Conservation (phyloP, 2,888 invertebrate species). For the Leucophenga montana region DNA sequence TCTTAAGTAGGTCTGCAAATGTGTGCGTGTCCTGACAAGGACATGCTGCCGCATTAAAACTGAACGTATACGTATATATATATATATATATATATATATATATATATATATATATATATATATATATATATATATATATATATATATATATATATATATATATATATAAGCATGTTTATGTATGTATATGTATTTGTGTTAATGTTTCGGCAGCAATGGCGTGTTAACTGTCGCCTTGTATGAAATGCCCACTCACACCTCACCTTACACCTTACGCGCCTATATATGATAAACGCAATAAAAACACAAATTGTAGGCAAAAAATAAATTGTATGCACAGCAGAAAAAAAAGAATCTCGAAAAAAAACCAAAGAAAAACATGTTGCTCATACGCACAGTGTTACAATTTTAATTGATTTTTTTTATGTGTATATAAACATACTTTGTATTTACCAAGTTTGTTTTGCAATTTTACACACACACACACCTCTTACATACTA, state of each 20-base stretch:
- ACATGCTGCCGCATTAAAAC: constrained; percentile 12
- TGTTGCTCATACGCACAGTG: not conserved
- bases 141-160: no score
- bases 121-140: no score
- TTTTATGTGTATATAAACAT: not conserved
- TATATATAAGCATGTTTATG: no score
- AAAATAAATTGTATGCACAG: not conserved
- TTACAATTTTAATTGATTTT: constrained; percentile 22
- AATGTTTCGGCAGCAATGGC: constrained; percentile 63
- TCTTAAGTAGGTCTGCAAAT: constrained; percentile 58
- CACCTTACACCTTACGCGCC: constrained; percentile 41
- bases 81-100: constrained; percentile 2
- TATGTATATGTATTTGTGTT: constrained; percentile 45
- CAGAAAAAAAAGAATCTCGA: not conserved
- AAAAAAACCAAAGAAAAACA: not conserved
- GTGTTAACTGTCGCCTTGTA: constrained; percentile 58
- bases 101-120: no score
- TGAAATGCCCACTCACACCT: not conserved
- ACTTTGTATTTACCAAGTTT: not conserved
- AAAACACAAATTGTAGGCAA: constrained; percentile 17
- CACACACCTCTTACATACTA: not conserved
- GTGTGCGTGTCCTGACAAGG: constrained; percentile 33
- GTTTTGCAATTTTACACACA: not conserved
- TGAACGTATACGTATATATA: constrained; percentile 4
- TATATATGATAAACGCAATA: constrained; percentile 47